phyloP scores from a whole-genome alignment of 2,797 vertebrate species.

The Pelodytes ibericus region DNA sequence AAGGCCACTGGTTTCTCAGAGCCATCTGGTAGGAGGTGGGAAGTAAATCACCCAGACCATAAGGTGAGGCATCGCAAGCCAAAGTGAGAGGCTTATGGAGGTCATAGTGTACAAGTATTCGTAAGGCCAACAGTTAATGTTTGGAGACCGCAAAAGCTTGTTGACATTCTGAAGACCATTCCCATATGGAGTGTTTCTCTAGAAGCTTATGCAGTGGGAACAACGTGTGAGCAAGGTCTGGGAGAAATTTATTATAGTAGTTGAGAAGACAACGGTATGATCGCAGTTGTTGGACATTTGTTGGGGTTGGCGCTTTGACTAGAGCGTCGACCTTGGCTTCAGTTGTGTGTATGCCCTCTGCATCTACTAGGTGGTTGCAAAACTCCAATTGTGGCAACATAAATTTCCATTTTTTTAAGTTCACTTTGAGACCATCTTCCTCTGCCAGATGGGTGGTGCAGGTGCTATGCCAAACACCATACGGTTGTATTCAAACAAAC shows the following conservation, averaged over 20 bases:
- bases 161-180: background rate
- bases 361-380: too few relatives aligned
- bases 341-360: too few relatives aligned
- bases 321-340: too few relatives aligned
- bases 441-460: background rate
- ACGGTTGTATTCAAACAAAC: background rate
- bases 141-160: slow-evolving; percentile 1
- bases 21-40: too few relatives aligned
- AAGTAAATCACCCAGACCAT: too few relatives aligned
- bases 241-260: background rate
- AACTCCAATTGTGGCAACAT: background rate
- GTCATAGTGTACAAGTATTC: background rate
- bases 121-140: background rate
- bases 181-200: background rate
- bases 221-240: background rate
- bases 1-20: too few relatives aligned
- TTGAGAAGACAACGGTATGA: too few relatives aligned
- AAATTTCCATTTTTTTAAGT: background rate
- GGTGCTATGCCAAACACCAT: background rate
- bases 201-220: background rate
- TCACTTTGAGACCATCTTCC: background rate
- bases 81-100: slow-evolving; percentile 1
- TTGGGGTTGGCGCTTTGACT: background rate
- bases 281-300: too few relatives aligned
- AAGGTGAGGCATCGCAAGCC: background rate